Evolutionary conservation across 2,113 vertebrate species (phyloP).

Genomic region (Bos indicus): DNA sequence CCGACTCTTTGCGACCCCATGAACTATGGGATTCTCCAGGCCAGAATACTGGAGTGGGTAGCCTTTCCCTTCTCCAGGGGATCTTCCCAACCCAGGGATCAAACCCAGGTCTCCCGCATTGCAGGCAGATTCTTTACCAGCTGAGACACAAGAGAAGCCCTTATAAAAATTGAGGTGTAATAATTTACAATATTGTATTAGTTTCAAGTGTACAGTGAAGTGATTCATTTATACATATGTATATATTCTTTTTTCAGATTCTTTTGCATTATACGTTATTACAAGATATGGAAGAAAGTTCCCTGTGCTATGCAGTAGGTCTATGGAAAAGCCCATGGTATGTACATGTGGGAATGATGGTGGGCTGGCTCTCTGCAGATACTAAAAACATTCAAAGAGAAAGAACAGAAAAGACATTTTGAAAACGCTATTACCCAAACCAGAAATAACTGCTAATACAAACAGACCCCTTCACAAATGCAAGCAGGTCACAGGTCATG

Average conservation of each 20-base stretch:
- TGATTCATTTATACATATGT: not conserved
- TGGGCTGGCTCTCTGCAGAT: not conserved
- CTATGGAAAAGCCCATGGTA: not conserved
- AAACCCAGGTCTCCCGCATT: not conserved
- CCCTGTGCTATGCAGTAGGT: not conserved
- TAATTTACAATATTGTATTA: not conserved
- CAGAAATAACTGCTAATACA: slow-evolving; percentile 64
- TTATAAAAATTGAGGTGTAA: not conserved
- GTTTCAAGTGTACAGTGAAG: not conserved
- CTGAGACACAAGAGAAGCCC: not conserved
- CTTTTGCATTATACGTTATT: not conserved
- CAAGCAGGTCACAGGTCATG: slow-evolving; percentile 62
- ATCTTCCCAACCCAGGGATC: not conserved
- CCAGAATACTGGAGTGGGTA: not conserved
- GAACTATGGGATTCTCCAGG: not conserved
- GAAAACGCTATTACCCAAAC: not conserved
- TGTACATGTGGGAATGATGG: not conserved
- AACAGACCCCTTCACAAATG: slow-evolving; percentile 69
- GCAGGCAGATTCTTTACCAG: not conserved
- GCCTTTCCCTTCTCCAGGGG: not conserved
- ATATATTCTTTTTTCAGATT: not conserved
- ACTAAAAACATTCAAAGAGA: not conserved
- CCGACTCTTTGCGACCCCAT: not conserved
- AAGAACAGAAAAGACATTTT: not conserved
- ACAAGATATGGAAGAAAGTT: not conserved